phyloP scores from a whole-genome alignment of 2,797 vertebrate species.

The Perodicticus potto region DNA sequence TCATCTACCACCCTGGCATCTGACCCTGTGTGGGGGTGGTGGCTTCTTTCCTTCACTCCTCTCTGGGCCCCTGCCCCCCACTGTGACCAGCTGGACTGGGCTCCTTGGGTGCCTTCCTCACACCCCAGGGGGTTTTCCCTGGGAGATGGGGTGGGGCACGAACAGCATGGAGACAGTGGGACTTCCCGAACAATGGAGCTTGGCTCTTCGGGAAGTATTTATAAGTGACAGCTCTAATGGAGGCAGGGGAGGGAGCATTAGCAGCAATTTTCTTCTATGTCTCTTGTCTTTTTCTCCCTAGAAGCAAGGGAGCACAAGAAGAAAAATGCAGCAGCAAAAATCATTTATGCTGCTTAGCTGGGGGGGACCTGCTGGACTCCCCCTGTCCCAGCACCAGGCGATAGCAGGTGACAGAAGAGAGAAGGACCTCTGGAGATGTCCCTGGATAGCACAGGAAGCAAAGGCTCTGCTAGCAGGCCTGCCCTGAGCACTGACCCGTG shows the following conservation, averaged over 20 bases:
- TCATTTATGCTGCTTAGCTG: background rate
- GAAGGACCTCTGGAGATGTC: background rate
- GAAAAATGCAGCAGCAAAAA: background rate
- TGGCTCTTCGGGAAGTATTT: conserved; percentile 66
- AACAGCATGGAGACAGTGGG: background rate
- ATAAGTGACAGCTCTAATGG: conserved; percentile 48
- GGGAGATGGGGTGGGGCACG: background rate
- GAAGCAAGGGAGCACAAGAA: conserved; percentile 22
- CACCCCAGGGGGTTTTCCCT: background rate
- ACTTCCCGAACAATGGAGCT: background rate
- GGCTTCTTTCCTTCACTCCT: background rate
- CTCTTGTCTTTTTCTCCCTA: background rate
- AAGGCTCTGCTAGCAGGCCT: background rate
- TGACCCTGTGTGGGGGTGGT: background rate
- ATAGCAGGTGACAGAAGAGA: background rate
- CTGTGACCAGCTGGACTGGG: background rate
- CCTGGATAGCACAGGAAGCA: accelerated
- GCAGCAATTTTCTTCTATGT: conserved; percentile 62
- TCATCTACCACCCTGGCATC: background rate
- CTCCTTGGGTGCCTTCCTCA: background rate
- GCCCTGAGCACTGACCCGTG: background rate
- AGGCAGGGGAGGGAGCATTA: conserved; percentile 50
- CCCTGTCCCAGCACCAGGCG: background rate
- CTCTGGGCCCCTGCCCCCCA: too few relatives aligned
- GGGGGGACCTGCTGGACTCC: background rate